Conservation (phyloP, 2,797 vertebrate genomes). For the Enteromius radiatus region DNA sequence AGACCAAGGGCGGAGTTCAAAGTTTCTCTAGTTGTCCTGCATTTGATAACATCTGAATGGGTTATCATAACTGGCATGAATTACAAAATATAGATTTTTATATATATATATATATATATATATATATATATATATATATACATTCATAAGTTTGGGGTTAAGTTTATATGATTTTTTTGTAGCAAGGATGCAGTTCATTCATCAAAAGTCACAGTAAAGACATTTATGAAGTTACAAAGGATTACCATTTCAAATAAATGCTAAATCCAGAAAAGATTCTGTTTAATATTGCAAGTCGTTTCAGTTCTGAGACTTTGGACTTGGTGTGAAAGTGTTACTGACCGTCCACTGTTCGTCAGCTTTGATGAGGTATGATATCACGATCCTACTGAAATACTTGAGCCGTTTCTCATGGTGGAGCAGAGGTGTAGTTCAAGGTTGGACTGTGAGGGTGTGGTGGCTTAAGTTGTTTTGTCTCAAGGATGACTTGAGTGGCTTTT, state of each 20-base stretch:
- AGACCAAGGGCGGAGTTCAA: slow-evolving; percentile 8
- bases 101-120: too few species aligned
- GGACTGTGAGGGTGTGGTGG: slow-evolving; percentile 43
- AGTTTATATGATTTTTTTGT: background rate
- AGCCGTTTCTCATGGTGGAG: slow-evolving; percentile 13
- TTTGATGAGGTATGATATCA: background rate
- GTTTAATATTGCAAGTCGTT: too few species aligned
- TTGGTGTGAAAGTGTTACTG: background rate
- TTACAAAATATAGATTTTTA: background rate
- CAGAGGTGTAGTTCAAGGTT: slow-evolving; percentile 46
- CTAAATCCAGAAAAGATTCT: background rate
- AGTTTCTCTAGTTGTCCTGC: background rate
- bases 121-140: too few species aligned
- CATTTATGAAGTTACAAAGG: background rate
- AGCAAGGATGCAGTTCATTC: background rate
- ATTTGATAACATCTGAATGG: background rate
- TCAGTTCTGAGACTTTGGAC: background rate
- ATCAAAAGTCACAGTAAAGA: background rate
- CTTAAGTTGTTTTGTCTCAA: slow-evolving; percentile 1
- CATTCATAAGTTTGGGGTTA: background rate
- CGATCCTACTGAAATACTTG: background rate
- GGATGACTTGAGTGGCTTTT: slow-evolving; percentile 20
- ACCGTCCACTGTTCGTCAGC: slow-evolving; percentile 1
- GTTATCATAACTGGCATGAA: background rate
- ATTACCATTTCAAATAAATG: background rate